Evolutionary conservation across 2,113 vertebrate genomes (phyloP).

Genomic region (Pipra filicauda): DNA sequence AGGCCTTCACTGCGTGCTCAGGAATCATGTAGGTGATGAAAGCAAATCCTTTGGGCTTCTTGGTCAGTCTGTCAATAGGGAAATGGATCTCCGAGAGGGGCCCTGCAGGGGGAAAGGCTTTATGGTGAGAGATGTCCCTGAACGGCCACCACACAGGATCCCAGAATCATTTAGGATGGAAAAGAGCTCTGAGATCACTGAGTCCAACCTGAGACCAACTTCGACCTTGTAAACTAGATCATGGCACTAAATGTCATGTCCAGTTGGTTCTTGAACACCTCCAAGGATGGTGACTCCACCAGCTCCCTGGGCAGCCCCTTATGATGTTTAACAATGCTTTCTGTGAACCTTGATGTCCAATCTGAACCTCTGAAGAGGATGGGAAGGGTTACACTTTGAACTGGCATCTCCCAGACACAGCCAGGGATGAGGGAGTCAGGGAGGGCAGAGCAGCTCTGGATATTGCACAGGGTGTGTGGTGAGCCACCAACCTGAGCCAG

Average conservation of each 20-base stretch:
- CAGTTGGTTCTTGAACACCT: background rate
- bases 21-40: conserved; percentile 95
- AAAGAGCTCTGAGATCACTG: background rate
- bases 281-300: background rate
- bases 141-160: background rate
- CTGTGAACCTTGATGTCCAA: background rate
- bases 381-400: background rate
- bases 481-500: background rate
- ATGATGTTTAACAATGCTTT: background rate
- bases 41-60: conserved; percentile 94
- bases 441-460: background rate
- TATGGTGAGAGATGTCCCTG: background rate
- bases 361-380: background rate
- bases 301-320: background rate
- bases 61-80: conserved; percentile 89
- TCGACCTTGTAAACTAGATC: background rate
- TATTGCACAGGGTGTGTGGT: background rate
- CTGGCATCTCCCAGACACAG: background rate
- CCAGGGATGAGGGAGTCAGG: background rate
- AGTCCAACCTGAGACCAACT: background rate
- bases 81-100: conserved; percentile 89
- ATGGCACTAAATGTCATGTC: background rate
- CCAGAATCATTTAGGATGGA: background rate
- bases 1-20: conserved; percentile 88
- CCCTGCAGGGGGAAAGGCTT: conserved; percentile 70